phyloP scores from a whole-genome alignment of 2,113 vertebrate genomes.

The Strigops habroptila region DNA sequence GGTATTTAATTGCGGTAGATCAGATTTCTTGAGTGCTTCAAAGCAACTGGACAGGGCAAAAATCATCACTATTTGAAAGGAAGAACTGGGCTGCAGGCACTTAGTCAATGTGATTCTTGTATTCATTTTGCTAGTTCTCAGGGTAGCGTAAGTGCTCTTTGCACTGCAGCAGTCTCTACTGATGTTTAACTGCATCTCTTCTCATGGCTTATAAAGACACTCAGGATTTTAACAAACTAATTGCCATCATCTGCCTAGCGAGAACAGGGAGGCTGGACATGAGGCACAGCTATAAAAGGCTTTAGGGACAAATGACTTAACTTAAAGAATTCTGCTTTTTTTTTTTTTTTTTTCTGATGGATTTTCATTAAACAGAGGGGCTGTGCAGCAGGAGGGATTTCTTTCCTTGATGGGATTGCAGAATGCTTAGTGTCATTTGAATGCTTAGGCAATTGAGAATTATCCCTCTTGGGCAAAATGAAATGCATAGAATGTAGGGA shows the following conservation, averaged over 20 bases:
- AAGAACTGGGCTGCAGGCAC: neutral
- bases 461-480: neutral
- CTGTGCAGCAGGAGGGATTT: neutral
- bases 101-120: neutral
- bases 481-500: neutral
- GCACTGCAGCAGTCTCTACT: constrained; percentile 8
- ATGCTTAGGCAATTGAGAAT: neutral
- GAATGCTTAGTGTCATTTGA: neutral
- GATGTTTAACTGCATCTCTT: neutral
- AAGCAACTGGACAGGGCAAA: neutral
- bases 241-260: neutral
- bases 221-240: neutral
- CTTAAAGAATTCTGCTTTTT: neutral
- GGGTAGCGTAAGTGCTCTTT: neutral
- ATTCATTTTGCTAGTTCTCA: neutral
- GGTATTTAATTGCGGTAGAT: neutral
- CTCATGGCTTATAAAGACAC: neutral
- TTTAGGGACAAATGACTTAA: neutral
- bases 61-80: neutral
- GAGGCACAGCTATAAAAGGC: neutral
- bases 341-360: neutral
- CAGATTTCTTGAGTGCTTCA: neutral
- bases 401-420: neutral
- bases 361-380: neutral
- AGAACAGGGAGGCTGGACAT: neutral